Percentiles rank a stretch among this genome's conserved stretches.
These are phyloP conservation scores for Chaetorhynchus papuensis DNA, from an alignment of 2,113 vertebrate species.

Conservation along the genomic window DNA sequence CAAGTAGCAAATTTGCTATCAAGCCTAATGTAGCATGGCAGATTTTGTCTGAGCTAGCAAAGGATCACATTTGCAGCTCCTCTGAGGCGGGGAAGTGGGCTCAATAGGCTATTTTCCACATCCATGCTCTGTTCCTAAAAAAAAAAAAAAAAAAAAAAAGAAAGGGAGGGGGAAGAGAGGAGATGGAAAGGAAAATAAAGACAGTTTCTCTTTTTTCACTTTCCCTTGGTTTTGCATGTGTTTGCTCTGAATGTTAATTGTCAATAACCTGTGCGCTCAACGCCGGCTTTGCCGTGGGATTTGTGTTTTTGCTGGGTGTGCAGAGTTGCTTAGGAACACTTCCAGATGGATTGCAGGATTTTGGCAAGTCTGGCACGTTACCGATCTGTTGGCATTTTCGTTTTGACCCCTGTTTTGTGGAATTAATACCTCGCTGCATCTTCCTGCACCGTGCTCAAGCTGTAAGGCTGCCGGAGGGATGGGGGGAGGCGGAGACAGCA, in stretches of 20 bases:
- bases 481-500: not conserved
- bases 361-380: not conserved
- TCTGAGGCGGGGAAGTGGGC: constrained; percentile 67
- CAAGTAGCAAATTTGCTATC: constrained; percentile 75
- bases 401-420: not conserved
- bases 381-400: not conserved
- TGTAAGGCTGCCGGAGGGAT: not conserved
- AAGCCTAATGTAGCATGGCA: constrained; percentile 77
- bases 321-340: not conserved
- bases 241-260: not conserved
- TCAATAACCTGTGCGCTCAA: not conserved
- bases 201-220: not conserved
- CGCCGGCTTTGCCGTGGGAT: not conserved
- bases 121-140: constrained; percentile 49
- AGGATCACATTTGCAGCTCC: constrained; percentile 75
- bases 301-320: not conserved
- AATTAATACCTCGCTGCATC: not conserved
- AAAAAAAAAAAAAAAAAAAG: not conserved
- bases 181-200: not conserved
- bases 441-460: not conserved
- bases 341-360: not conserved
- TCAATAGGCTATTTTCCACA: constrained; percentile 73
- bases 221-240: not conserved
- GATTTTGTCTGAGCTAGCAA: constrained; percentile 77
- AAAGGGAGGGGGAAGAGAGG: not conserved